Base-by-base conservation (phyloP, 2,797 vertebrate genomes). In the Cryptoprocta ferox region DNA sequence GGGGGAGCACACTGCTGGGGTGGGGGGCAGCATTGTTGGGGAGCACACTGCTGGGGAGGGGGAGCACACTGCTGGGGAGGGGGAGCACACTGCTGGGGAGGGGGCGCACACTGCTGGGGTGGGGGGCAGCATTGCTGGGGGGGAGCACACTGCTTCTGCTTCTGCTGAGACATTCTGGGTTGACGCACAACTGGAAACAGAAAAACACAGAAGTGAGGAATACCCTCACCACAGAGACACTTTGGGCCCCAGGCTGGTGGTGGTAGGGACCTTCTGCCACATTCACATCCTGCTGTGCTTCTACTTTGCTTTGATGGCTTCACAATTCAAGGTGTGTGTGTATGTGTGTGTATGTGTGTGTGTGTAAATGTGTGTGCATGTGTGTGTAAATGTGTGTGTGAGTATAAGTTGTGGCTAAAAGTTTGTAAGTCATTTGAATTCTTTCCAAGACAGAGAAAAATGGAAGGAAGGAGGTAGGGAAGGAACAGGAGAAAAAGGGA, bases 121-220 rank as follows among this genome's bases (percentile, higher is more conserved):
- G 87, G 86, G 0, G 94, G 91, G 0, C 87, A 94, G 70, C 30
- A 61, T 53, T 95, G 91, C 42, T 93, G 39, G 0, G 87, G 94
- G 45, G 19, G 88, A 78, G 1, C 63, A 86, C 91, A 76, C 26
- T 97, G 98, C 68, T 98, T 97, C 94, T 97, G 96, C 80, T 96
- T 97, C 91, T 97, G 98, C 76, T 98, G 98, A 93, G 96, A 98
- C 98, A 98, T 98, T 56, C 86, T 96, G 82, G 32, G 53, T 30
- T 18, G 81, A 61, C 2, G 63, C 82, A 42, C 24, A 85, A 21
- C 97, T 98, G 68, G 48, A 93, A 94, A 24, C n/a, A 96, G 16
- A 95, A 68, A 81, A 48, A 90, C 39, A 94, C 16, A 65, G 32
- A 84, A 35, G 35, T 93, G 76, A 97, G 53, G 13, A 39, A 18